Base-by-base conservation (phyloP, 2,797 vertebrate species). In the Holocentrus rufus region DNA sequence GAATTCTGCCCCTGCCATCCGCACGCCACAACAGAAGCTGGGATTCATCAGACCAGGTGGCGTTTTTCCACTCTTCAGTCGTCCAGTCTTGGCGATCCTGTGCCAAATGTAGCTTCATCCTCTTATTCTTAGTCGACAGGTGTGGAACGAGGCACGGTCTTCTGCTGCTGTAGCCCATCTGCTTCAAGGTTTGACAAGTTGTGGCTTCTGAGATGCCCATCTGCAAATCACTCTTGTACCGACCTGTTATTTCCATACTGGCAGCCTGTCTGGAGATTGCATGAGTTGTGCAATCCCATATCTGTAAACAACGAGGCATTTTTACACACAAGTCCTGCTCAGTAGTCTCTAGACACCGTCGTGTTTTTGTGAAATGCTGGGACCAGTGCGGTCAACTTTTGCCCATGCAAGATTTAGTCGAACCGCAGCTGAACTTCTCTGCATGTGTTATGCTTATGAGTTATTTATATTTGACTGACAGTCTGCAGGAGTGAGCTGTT, bases 1-100 rank as follows among this genome's bases (percentile, higher is more conserved):
- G 49, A 64, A 65, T 69, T 46, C 10, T 71, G 68, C 63, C 61
- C 61, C 69, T 65, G 34, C 17, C 31, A 61, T 71, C 44, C 58
- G 31, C 23, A 30, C 54, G 39, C 14, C 14, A 66, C 23, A 57
- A 46, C 11, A 65, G 44, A 74, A 27, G 2, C 31, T n/a, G 17
- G 36, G 42, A 31, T 20, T 18, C 22, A 60, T 60, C 15, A 57
- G 42, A 75, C 14, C 15, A 46, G 44, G 44, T 15, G 5, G 15
- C 44, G 2, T 46, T 6, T 46, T 46, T 46, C 14, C 14, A 17
- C 11, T 42, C 11, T 42, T 42, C 39, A 42, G 11, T 14, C 39
- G 2, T 42, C 14, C 44, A 46, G 15, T 18, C 3, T 46, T 17
- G 15, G 44, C 15, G 15, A 46, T 46, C 15, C 44, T 17, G 5